Conservation (phyloP, 2,888 invertebrate species). For the Agapostemon virescens region DNA sequence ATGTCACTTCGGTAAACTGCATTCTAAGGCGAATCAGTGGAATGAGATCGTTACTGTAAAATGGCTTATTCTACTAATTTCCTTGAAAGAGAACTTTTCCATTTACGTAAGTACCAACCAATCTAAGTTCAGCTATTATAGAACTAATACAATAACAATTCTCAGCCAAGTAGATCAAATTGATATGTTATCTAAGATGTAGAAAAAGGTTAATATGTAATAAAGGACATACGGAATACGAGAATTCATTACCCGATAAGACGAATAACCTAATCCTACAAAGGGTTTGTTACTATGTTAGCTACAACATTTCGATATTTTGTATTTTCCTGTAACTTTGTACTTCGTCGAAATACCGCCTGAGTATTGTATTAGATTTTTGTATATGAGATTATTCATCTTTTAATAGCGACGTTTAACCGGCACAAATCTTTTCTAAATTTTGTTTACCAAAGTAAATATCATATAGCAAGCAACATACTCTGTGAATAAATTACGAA, state of each 20-base stretch:
- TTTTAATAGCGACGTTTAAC: no score
- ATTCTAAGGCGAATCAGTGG: neutral
- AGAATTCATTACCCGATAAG: neutral
- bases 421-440: no score
- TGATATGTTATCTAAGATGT: neutral
- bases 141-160: neutral
- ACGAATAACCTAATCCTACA: neutral
- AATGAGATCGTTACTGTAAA: neutral
- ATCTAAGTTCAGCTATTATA: conserved; percentile 1
- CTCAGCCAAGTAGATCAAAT: neutral
- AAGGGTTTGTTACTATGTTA: neutral
- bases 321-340: neutral
- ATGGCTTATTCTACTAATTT: neutral
- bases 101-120: neutral
- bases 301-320: neutral
- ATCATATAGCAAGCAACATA: no score
- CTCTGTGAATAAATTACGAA: no score
- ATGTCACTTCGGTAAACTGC: neutral
- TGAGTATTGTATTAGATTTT: no score
- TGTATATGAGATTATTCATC: no score
- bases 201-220: neutral
- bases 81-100: neutral
- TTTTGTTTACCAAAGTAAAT: no score
- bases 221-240: neutral
- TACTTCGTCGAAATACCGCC: neutral